A percentile compares a stretch with the other conserved stretches of the same genome.
Evolutionary conservation across 2,888 invertebrate species (phyloP).

Genomic region (Agapostemon virescens): DNA sequence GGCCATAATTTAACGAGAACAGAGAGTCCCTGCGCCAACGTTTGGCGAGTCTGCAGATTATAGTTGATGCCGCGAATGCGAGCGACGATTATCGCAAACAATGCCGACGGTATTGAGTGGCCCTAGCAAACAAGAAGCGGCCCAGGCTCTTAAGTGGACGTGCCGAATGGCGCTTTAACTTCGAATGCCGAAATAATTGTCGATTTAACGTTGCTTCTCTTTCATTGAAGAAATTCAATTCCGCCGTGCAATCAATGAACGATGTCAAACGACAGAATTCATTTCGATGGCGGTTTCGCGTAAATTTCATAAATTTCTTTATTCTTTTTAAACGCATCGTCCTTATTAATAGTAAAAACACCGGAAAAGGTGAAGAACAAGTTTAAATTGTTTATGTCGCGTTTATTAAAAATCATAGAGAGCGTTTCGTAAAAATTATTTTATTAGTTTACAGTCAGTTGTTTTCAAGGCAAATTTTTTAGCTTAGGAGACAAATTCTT

Average conservation of each 20-base stretch:
- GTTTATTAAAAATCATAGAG: too few species aligned
- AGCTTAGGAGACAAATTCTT: too few species aligned
- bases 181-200: slow-evolving; percentile 54
- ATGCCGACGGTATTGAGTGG: slow-evolving; percentile 62
- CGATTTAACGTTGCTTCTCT: slow-evolving; percentile 23
- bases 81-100: slow-evolving; percentile 64
- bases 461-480: too few species aligned
- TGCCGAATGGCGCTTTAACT: slow-evolving; percentile 45
- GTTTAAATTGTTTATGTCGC: neutral
- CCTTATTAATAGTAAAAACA: too few species aligned
- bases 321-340: too few species aligned
- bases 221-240: neutral
- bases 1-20: slow-evolving; percentile 60
- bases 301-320: too few species aligned
- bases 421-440: too few species aligned
- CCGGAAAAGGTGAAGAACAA: too few species aligned
- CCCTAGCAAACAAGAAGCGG: slow-evolving; percentile 45
- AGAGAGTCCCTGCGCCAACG: slow-evolving; percentile 43
- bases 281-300: neutral
- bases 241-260: neutral
- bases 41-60: slow-evolving; percentile 57
- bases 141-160: slow-evolving; percentile 45
- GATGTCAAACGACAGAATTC: neutral
- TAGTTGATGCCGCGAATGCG: slow-evolving; percentile 52
- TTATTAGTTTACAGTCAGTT: too few species aligned